These are phyloP conservation scores for Gymnodraco acuticeps DNA, from an alignment of 2,797 vertebrate genomes.

Conservation along the genomic window DNA sequence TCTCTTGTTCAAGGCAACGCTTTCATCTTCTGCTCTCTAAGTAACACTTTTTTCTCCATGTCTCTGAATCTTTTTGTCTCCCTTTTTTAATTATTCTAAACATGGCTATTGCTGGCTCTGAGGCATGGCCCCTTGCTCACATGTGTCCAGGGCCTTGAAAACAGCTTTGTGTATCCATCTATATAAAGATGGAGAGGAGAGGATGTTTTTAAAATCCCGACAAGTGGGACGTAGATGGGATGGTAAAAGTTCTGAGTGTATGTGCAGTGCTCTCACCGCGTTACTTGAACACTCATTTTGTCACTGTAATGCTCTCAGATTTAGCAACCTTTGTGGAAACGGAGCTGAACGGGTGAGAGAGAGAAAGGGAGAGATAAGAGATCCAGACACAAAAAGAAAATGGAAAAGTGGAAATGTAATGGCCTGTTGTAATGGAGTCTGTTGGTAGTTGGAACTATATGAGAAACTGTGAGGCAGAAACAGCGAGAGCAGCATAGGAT, in stretches of 20 bases:
- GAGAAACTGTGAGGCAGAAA: conserved; percentile 29
- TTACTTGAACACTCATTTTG: conserved; percentile 48
- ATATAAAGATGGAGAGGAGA: neutral
- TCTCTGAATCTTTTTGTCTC: conserved; percentile 47
- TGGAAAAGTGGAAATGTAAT: conserved; percentile 41
- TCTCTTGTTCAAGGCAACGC: conserved; percentile 43
- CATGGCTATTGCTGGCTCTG: conserved; percentile 25
- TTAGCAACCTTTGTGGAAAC: conserved; percentile 48
- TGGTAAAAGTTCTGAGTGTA: conserved; percentile 48
- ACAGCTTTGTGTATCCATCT: conserved; percentile 13
- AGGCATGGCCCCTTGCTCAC: conserved; percentile 46
- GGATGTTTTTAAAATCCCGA: conserved; percentile 15
- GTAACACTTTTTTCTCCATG: conserved; percentile 38
- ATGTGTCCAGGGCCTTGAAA: conserved; percentile 43
- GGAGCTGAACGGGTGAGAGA: conserved; percentile 28
- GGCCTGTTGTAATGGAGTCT: conserved; percentile 11
- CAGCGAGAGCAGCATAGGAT: conserved; percentile 14
- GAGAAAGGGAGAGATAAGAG: conserved; percentile 22
- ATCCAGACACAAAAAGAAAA: conserved; percentile 31
- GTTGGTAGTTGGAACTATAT: conserved; percentile 19
- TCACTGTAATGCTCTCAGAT: conserved; percentile 47
- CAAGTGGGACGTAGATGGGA: conserved; percentile 32
- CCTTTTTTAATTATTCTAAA: conserved; percentile 39
- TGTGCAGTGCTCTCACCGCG: conserved; percentile 24
- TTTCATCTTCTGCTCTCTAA: conserved; percentile 58